These are phyloP conservation scores for Heliconius congener DNA, from an alignment of 1,140 invertebrate species.

Conservation along the genomic window DNA sequence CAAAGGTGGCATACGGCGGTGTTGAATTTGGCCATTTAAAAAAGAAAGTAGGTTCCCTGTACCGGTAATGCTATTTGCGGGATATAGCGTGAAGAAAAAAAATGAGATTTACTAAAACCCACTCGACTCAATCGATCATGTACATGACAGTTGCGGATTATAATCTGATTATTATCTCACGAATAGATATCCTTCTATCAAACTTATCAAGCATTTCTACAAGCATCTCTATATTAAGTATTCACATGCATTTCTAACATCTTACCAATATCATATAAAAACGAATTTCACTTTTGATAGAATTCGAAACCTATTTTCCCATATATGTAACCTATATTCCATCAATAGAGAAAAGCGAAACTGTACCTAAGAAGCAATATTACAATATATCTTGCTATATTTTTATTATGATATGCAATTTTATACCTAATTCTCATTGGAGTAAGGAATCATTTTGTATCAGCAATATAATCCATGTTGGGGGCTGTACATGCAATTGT, in stretches of 20 bases:
- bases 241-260: slow-evolving; percentile 1
- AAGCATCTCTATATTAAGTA: slow-evolving; percentile 5
- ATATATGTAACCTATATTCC: slow-evolving; percentile 30
- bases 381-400: background rate
- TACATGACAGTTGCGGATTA: background rate
- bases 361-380: slow-evolving; percentile 24
- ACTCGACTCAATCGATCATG: background rate
- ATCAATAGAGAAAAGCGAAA: slow-evolving; percentile 49
- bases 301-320: slow-evolving; percentile 20
- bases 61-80: too few relatives aligned
- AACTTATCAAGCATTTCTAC: background rate
- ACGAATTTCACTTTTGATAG: slow-evolving; percentile 27
- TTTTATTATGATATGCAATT: background rate
- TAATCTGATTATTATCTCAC: background rate
- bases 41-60: too few relatives aligned
- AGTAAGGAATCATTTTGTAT: background rate
- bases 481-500: slow-evolving; percentile 34
- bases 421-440: background rate
- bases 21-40: too few relatives aligned
- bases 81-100: too few relatives aligned
- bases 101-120: background rate
- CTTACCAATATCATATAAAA: background rate
- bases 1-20: too few relatives aligned
- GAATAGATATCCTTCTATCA: background rate
- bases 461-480: background rate